phyloP scores from a whole-genome alignment of 2,888 invertebrate genomes.

The Theodoxus fluviatilis region DNA sequence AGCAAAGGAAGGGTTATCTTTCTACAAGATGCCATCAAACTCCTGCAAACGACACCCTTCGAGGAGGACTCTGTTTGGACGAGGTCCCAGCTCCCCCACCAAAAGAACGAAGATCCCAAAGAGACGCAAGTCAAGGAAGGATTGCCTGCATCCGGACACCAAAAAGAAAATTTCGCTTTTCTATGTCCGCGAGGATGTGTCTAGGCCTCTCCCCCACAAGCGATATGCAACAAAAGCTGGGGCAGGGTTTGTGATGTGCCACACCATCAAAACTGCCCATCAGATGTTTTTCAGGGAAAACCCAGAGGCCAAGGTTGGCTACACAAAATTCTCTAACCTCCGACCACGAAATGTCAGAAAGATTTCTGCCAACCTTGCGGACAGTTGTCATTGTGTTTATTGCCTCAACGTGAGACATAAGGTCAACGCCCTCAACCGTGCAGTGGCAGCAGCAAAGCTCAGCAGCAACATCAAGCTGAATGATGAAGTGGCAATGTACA shows the following conservation, averaged over 20 bases:
- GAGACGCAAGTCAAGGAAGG: too few species aligned
- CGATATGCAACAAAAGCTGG: background rate
- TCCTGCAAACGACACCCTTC: too few species aligned
- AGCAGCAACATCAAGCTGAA: background rate
- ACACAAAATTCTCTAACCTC: background rate
- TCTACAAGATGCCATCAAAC: too few species aligned
- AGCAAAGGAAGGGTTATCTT: too few species aligned
- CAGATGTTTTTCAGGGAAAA: background rate
- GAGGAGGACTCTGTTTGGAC: too few species aligned
- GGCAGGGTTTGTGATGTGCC: background rate
- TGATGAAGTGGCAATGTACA: background rate
- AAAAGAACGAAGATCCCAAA: too few species aligned
- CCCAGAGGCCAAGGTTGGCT: background rate
- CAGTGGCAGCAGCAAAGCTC: background rate
- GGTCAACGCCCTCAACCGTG: background rate
- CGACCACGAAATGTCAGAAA: slow-evolving; percentile 2
- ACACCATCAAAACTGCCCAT: background rate
- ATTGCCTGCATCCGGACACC: too few species aligned
- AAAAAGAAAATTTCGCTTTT: too few species aligned
- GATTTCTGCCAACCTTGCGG: background rate
- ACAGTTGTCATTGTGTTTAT: slow-evolving; percentile 10
- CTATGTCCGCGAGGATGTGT: background rate
- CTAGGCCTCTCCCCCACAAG: background rate
- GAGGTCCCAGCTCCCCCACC: too few species aligned
- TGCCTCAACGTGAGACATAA: slow-evolving; percentile 13